Base-by-base conservation (phyloP, 2,888 invertebrate genomes). In the Dryocosmus kuriphilus region DNA sequence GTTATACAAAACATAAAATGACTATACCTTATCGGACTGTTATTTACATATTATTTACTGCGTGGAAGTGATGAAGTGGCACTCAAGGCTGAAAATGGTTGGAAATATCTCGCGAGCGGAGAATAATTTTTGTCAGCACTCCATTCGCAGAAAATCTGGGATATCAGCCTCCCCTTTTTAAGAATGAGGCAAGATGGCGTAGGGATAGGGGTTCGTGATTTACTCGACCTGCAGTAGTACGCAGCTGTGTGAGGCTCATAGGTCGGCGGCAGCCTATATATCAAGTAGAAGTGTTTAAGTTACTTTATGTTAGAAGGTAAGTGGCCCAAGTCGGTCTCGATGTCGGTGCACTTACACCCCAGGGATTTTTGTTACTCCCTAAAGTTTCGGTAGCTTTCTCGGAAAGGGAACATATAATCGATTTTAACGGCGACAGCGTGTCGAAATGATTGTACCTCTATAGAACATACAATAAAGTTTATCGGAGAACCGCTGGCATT, bases 241-340 rank as follows among this genome's bases (percentile, higher is more conserved):
- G 51, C 51, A 71, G 71, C 71, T 71, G 51, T 71, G 51, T 71
- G 51, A 11, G 51, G 71, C 41, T 71, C 51, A 71, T 71, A 71
- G 71, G 71, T 71, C 71, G 30, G 32, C 46, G 30, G 51, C 11
- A 71, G 51, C 51, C 51, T 71, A 71, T 71, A 71, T 71, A 71
- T 71, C 71, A 71, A 51, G 51, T 22, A 71, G 30, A 71, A 71
- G 71, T 71, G 71, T 71, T 71, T 71, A 71, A 71, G 71, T 71
- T 71, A 51, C 71, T 71, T 71, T 71, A 71, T 71, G 51, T 51
- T 51, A 46, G 51, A 51, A 51, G 51, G 46, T 51, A 71, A 71
- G 71, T 71, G 71, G 71, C 71, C 51, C 51, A 51, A 71, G 71
- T 71, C 51, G 30, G 46, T 51, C 51, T 71, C 7, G 30, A 51